Evolutionary conservation across 2,888 invertebrate species (phyloP), one percentile per base, ranked within the genome.

Genomic region (Rhogogaster chlorosoma): DNA sequence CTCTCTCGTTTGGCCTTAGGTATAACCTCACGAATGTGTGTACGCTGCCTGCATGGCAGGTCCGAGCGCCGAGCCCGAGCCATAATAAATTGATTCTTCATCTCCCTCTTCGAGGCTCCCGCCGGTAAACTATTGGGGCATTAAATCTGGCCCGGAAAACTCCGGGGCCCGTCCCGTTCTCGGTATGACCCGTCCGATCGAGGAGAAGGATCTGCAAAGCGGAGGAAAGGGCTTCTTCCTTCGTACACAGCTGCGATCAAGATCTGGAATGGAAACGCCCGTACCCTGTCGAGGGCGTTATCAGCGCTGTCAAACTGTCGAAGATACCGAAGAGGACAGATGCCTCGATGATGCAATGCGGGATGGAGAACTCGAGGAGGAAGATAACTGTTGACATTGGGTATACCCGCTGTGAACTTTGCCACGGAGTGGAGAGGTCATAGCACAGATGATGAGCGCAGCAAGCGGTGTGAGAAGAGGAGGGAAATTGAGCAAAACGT

Each of bases 101-200:
- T 77, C 77, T 77, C 3, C 49, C n/a, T 77, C 77, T 29, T 84
- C 85, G 85, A 83, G 84, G 49, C 49, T 84, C 86, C 75, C 45
- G 73, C 86, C 71, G 86, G 77, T n/a, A 71, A 78, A 78, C 67
- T 67, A 85, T 73, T 88, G 90, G 91, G 90, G 89, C 90, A 73
- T 73, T 38, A 45, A 73, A 73, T 45, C 45, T 45, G 73, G n/a
- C 73, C 45, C 45, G 26, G 73, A 45, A 73, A 73, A 73, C 26
- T 73, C 10, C 45, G 2, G 61, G 61, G 61, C 9, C n/a, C 10
- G 9, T 26, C 18, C 22, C 9, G 57, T 2, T 7, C 5, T 22
- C 9, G 22, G 61, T n/a, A 61, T 22, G n/a, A 15, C 4, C n/a
- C 1, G 29, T 12, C 26, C 29, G 12, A 64, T 22, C 29, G 26